Percentiles rank a stretch among this genome's conserved stretches.
phyloP scores from a whole-genome alignment of 92 coral and sea anemone species.

The Palythoa caribaeorum region DNA sequence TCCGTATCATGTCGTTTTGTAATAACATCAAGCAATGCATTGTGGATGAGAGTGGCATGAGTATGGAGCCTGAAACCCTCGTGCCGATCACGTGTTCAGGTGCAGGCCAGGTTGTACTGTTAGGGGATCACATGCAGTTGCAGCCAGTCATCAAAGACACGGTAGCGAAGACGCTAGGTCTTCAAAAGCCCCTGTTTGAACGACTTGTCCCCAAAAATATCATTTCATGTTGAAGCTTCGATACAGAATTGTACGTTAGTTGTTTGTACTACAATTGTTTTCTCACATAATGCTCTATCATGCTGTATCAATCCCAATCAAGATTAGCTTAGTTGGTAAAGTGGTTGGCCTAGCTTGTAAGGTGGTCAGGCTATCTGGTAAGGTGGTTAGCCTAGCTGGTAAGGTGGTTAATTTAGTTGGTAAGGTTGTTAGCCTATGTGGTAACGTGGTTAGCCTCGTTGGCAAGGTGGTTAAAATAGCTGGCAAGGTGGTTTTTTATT shows the following conservation, averaged over 20 bases:
- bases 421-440: no score
- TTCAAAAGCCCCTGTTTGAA: constrained; percentile 85
- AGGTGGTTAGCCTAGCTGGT: no score
- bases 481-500: no score
- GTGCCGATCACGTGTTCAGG: constrained; percentile 83
- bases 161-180: constrained; percentile 75
- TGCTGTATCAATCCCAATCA: no score
- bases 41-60: constrained; percentile 96
- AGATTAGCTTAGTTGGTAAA: no score
- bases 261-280: no score
- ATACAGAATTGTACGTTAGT: constrained; percentile 81
- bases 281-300: no score
- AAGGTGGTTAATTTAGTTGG: no score
- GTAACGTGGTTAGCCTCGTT: no score
- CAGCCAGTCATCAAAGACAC: constrained; percentile 79
- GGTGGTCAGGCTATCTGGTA: no score
- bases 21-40: constrained; percentile 72
- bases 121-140: constrained; percentile 95
- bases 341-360: no score
- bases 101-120: constrained; percentile 82
- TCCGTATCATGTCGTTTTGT: constrained; percentile 50
- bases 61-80: constrained; percentile 89
- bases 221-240: constrained; percentile 71
- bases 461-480: no score
- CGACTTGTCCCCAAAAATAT: constrained; percentile 62